These are phyloP conservation scores for Phasianus colchicus DNA, from an alignment of 2,113 vertebrate species.

Conservation along the genomic window DNA sequence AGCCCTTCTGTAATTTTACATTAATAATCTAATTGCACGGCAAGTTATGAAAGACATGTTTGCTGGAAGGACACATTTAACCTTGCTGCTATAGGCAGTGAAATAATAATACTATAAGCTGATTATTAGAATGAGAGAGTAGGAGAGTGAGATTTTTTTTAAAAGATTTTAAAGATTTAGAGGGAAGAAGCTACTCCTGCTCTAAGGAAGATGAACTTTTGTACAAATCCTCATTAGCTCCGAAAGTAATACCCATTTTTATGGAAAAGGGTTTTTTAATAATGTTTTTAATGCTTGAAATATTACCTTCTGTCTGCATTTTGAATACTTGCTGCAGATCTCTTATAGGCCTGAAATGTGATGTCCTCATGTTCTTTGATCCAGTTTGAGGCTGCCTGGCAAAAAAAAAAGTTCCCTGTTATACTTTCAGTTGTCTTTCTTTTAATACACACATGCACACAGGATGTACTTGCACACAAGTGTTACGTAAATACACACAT, in stretches of 20 bases:
- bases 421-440: not conserved
- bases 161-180: constrained; percentile 48
- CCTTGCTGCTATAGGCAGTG: constrained; percentile 1
- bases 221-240: constrained; percentile 52
- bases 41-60: constrained; percentile 41
- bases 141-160: not conserved
- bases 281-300: constrained; percentile 60
- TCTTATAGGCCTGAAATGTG: constrained; percentile 14
- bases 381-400: not conserved
- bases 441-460: not conserved
- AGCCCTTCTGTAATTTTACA: constrained; percentile 31
- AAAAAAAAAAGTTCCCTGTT: not conserved
- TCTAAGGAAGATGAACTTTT: constrained; percentile 39
- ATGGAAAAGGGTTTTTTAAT: constrained; percentile 15
- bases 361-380: constrained; percentile 46
- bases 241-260: constrained; percentile 39
- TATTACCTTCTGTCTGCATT: constrained; percentile 54
- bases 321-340: constrained; percentile 39
- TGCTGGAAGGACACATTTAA: constrained; percentile 56
- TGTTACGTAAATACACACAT: not conserved
- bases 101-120: constrained; percentile 44
- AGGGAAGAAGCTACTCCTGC: not conserved
- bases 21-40: constrained; percentile 21
- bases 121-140: constrained; percentile 46
- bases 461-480: not conserved